Evolutionary conservation across 1,140 invertebrate species (phyloP), one percentile per base, ranked within the genome.

Genomic region (Hycleus cichorii): DNA sequence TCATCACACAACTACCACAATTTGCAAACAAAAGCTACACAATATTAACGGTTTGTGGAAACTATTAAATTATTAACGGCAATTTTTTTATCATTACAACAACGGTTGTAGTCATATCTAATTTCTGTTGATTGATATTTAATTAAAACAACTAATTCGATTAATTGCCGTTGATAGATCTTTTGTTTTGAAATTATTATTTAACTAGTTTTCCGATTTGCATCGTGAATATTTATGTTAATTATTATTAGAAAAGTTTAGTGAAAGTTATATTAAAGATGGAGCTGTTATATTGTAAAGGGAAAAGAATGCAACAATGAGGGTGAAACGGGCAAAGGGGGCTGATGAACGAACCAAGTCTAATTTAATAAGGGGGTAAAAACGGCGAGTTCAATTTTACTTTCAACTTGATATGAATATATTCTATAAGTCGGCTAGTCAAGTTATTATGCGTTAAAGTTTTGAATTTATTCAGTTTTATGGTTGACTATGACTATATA

Each of bases 361-460:
- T 67, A 67, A 67, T 67, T 67, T 67, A 67, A 67, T 67, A 64
- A 64, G 55, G 53, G 47, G 58, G 55, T 56, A 62, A 64, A 62
- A 56, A 46, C 49, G 47, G 56, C 57, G 53, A 57, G 58, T 62
- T 62, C 60, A 62, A 51, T 58, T 58, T 58, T 53, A 46, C 44
- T 52, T 57, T 55, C 47, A 44, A 49, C 53, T 59, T 60, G 39
- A 49, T 59, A 59, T 60, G 60, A 64, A 64, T 64, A 60, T 64
- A 64, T 64, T 60, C 58, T 51, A 54, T 46, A 53, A 53, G 51
- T 53, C 51, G 44, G 51, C 38, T 53, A 53, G 51, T 53, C 42
- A 11, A 45, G 51, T 42, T 53, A 45, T 45, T 53, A 53, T 45
- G 46, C 39, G 51, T 53, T 53, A 53, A 53, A 53, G 46, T 10